Base-by-base conservation (phyloP, 1,140 invertebrate genomes). In the Coptotermes formosanus region DNA sequence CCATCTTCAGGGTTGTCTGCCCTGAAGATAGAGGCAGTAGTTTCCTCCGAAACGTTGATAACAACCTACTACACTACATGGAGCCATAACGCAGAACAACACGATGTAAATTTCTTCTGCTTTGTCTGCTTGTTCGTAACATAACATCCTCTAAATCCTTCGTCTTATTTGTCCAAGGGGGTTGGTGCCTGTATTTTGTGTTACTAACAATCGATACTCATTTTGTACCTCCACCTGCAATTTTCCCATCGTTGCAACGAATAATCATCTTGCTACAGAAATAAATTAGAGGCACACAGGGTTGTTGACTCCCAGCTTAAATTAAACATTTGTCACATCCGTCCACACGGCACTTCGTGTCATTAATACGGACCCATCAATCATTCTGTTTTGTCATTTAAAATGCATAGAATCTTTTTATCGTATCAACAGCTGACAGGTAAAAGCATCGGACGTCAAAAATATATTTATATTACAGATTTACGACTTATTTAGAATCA, bases 401-500 rank as follows among this genome's bases (percentile, higher is more conserved):
- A 75, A 75, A 75, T 75, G 25, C 64, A 75, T n/a, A 25, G n/a
- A 75, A 30, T 30, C 25, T 30, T 75, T 75, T 75, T 30, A 75
- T 75, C n/a, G 14, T n/a, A 30, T 75, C n/a, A 75, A 75, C n/a
- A 75, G 64, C n/a, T 75, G 64, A n/a, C 64, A 75, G 2, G n/a
- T 8, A 30, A 75, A 75, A 75, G 25, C n/a, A 75, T 30, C 64
- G 4, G 14, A 30, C 64, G 25, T 30, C 64, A 75, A n/a, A 75
- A 75, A 30, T 75, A 75, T 75, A 30, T 75, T 75, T 75, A 75
- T 75, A 30, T 75, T 75, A 75, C 64, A 75, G 64, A 75, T 75
- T 75, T 75, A 75, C 64, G 64, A 30, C 64, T 75, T 75, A 75
- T 75, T 75, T 75, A 75, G 64, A 75, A 30, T 30, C 64, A 75